A percentile compares a stretch with the other conserved stretches of the same genome.
phyloP scores from a whole-genome alignment of 2,797 vertebrate genomes.

The Clarias fuscus region DNA sequence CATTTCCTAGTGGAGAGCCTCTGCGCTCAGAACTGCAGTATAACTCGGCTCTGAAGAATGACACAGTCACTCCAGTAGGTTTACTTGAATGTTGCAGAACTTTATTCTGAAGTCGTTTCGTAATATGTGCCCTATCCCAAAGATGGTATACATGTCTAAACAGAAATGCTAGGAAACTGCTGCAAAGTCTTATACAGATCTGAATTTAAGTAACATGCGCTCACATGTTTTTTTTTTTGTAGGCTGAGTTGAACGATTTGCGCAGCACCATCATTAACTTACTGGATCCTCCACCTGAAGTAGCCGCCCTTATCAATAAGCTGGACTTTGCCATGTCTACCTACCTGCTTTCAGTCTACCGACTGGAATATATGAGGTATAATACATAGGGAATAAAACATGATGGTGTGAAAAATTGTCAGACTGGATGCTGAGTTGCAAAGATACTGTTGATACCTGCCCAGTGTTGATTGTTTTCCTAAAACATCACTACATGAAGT shows the following conservation, averaged over 20 bases:
- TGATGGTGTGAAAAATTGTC: neutral
- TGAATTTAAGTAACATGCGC: too few species aligned
- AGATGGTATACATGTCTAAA: neutral
- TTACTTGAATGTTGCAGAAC: neutral
- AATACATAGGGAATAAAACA: neutral
- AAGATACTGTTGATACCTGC: neutral
- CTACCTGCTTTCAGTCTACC: conserved; percentile 92
- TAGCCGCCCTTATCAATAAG: conserved; percentile 90
- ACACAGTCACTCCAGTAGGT: conserved; percentile 89
- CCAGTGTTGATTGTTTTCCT: neutral
- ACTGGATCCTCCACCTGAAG: conserved; percentile 90
- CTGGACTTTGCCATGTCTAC: conserved; percentile 98
- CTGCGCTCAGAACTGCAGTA: conserved; percentile 95
- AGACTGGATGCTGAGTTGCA: neutral
- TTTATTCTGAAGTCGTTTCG: neutral
- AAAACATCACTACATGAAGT: neutral
- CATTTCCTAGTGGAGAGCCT: conserved; percentile 93
- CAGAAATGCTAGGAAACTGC: neutral
- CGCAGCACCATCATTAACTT: conserved; percentile 93
- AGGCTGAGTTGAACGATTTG: conserved; percentile 92
- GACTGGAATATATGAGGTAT: conserved; percentile 96
- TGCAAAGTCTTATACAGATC: too few species aligned
- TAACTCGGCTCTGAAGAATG: conserved; percentile 96
- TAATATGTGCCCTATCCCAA: neutral
- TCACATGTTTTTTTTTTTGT: conserved; percentile 7